Evolutionary conservation across 2,113 vertebrate species (phyloP).

Genomic region (Bubo blakistoni): DNA sequence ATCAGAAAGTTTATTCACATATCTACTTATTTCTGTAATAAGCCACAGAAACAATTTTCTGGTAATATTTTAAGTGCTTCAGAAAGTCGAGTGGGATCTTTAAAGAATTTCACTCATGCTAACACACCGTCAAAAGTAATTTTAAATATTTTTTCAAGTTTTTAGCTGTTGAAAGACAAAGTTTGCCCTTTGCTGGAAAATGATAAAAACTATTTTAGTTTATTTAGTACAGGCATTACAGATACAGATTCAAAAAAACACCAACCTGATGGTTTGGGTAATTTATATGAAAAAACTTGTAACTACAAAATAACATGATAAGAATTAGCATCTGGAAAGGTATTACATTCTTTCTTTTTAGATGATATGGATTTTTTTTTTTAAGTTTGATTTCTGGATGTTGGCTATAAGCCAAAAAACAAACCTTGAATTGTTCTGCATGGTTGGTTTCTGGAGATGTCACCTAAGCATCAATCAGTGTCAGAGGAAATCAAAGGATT

Average conservation of each 20-base stretch:
- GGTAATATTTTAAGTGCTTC: slow-evolving; percentile 61
- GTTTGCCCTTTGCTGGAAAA: slow-evolving; percentile 65
- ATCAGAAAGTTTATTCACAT: slow-evolving; percentile 45
- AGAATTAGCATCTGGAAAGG: slow-evolving; percentile 29
- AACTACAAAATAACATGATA: slow-evolving; percentile 36
- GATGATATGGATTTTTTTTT: not conserved
- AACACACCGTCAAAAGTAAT: slow-evolving; percentile 52
- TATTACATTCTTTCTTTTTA: slow-evolving; percentile 7
- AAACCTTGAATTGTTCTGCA: slow-evolving; percentile 25
- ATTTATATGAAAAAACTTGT: slow-evolving; percentile 24
- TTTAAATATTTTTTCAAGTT: slow-evolving; percentile 67
- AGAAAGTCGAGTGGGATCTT: not conserved
- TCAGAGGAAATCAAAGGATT: slow-evolving; percentile 30
- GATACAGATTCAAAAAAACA: slow-evolving; percentile 14
- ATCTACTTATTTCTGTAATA: slow-evolving; percentile 53
- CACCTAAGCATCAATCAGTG: slow-evolving; percentile 70
- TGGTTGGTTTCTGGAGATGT: slow-evolving; percentile 70
- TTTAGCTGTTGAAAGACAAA: slow-evolving; percentile 61
- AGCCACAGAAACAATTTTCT: slow-evolving; percentile 42
- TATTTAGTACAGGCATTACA: slow-evolving; percentile 55
- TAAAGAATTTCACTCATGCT: slow-evolving; percentile 15
- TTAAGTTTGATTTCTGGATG: not conserved
- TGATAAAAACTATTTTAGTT: slow-evolving; percentile 47
- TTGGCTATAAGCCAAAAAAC: slow-evolving; percentile 58
- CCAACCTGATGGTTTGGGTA: not conserved